Evolutionary conservation across 1,140 invertebrate species (phyloP), one percentile per base, ranked within the genome.

Genomic region (Vollenhovia emeryi): DNA sequence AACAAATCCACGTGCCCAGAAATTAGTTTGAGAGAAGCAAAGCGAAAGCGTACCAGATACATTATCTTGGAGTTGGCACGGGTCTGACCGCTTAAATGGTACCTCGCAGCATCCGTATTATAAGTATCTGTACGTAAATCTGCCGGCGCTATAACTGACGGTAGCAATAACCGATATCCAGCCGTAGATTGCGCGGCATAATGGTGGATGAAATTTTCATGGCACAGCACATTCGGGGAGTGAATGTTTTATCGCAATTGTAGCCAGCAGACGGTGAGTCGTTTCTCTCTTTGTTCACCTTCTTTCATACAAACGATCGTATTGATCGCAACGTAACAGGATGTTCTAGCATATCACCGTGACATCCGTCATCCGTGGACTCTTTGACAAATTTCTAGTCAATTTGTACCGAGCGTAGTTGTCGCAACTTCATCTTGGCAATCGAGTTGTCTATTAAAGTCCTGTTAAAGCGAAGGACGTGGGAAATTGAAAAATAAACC

Each of bases 191-290:
- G 90, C 74, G 64, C 36, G 85, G 86, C 85, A 91, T 93, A 93
- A 93, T 91, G 87, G 90, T 55, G 88, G 85, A 92, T 93, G 86
- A 92, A 93, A 93, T 93, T 93, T 93, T 93, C 91, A 93, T 93
- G 87, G 87, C 90, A 62, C 79, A 79, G 87, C 91, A 93, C 91
- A 92, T 93, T 91, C 89, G 86, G 21, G n/a, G 80, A 91, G 88
- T 91, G 91, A 93, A 93, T 93, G 91, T 93, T 93, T 93, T 91
- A 93, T 93, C 90, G 89, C 64, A 85, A 82, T 87, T 89, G 84
- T 86, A 86, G 79, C 87, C 55, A 78, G 59, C 88, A 83, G 52
- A 84, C 78, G 66, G 50, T 62, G 50, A 74, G 86, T 75, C 69
- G 75, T 87, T 79, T 60, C 75, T 69, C 69, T 48, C 27, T 79